Evolutionary conservation across 2,888 invertebrate species (phyloP).

Genomic region (Agriotes lineatus): DNA sequence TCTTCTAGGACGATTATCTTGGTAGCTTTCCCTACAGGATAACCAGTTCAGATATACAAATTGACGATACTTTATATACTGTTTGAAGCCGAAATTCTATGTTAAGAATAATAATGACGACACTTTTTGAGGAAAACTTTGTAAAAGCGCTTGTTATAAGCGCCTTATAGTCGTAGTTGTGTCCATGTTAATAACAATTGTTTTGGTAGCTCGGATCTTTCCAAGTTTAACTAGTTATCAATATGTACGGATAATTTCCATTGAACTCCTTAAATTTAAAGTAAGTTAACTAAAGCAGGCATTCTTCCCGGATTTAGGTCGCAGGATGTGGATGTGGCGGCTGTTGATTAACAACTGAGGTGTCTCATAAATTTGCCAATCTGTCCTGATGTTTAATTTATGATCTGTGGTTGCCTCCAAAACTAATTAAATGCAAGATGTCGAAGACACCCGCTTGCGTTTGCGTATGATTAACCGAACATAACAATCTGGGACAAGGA

Average conservation of each 20-base stretch:
- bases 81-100: too few species aligned
- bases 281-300: not conserved
- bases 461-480: not conserved
- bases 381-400: conserved; percentile 11
- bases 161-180: too few species aligned
- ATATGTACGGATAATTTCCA: not conserved
- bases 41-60: too few species aligned
- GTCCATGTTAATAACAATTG: too few species aligned
- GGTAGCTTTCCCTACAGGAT: too few species aligned
- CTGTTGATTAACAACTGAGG: conserved; percentile 17
- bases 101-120: too few species aligned
- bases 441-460: conserved; percentile 17
- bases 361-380: conserved; percentile 17
- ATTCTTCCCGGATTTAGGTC: conserved; percentile 1
- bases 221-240: too few species aligned
- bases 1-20: too few species aligned
- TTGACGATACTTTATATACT: too few species aligned
- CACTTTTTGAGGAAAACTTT: too few species aligned
- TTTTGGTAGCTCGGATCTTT: too few species aligned
- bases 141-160: too few species aligned
- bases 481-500: not conserved
- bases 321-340: conserved; percentile 8
- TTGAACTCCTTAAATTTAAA: not conserved
- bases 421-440: conserved; percentile 26
- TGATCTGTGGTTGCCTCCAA: conserved; percentile 18